A percentile compares a stretch with the other conserved stretches of the same genome.
Conservation (phyloP, 2,797 vertebrate species). For the Gallinago nigripennis region DNA sequence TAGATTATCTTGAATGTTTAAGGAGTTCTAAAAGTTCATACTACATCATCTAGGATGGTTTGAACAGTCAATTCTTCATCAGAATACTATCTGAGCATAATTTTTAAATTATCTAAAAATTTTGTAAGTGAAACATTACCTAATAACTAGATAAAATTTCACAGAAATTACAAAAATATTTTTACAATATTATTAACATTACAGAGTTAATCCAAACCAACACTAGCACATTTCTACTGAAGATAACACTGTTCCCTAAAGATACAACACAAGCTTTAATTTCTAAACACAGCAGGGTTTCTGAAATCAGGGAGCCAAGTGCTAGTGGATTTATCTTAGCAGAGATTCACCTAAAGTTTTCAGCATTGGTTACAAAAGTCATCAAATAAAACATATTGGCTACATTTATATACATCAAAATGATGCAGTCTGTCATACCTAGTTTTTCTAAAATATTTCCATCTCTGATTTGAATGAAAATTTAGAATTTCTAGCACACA, state of each 20-base stretch:
- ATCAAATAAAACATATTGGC: not conserved
- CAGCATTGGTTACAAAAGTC: not conserved
- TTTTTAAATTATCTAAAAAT: not conserved
- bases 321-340: not conserved
- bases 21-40: not conserved
- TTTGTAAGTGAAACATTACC: not conserved
- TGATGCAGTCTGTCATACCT: accelerated
- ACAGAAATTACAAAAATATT: not conserved
- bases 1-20: not conserved
- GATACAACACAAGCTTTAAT: not conserved
- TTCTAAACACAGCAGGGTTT: not conserved
- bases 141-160: not conserved
- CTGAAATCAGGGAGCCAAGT: not conserved
- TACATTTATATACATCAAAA: not conserved
- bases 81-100: not conserved
- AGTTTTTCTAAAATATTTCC: not conserved
- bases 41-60: not conserved
- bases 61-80: not conserved
- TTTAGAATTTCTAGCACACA: not conserved
- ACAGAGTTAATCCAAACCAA: not conserved
- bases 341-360: not conserved
- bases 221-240: not conserved
- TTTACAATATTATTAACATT: not conserved
- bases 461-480: not conserved
- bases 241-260: not conserved